phyloP scores from a whole-genome alignment of 2,113 vertebrate genomes.

The Centropus bengalensis region DNA sequence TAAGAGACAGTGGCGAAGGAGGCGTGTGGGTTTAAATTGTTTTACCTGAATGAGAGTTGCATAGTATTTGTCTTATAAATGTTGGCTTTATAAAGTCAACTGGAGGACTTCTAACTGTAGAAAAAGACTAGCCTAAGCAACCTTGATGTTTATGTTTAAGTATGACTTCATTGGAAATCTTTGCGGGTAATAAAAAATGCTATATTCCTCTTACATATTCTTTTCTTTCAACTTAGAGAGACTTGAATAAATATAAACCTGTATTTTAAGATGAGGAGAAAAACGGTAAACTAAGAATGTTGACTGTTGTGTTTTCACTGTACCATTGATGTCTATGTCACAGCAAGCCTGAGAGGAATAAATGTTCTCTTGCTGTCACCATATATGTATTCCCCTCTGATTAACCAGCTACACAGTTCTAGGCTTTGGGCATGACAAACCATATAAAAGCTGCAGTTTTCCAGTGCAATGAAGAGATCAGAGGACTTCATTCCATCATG shows the following conservation, averaged over 20 bases:
- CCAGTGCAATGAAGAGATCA: neutral
- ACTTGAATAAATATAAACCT: neutral
- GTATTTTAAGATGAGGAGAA: neutral
- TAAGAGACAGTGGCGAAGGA: neutral
- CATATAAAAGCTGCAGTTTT: neutral
- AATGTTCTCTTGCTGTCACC: neutral
- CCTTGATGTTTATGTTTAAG: neutral
- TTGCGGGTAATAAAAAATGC: neutral
- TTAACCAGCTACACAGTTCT: neutral
- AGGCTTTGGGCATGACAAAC: neutral
- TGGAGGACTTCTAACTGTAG: neutral
- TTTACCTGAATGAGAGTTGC: neutral
- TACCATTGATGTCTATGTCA: neutral
- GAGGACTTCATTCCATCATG: neutral
- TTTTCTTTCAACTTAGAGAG: neutral
- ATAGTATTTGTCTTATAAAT: constrained; percentile 16
- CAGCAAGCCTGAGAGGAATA: neutral
- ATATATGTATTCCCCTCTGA: neutral
- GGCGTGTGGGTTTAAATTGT: neutral
- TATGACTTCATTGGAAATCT: neutral
- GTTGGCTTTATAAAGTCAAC: constrained; percentile 4
- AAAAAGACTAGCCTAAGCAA: constrained; percentile 1
- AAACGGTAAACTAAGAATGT: neutral
- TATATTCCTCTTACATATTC: neutral
- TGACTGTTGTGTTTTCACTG: neutral